These are phyloP conservation scores for Pterocles orientalis DNA, from an alignment of 2,113 vertebrate species.

Conservation along the genomic window DNA sequence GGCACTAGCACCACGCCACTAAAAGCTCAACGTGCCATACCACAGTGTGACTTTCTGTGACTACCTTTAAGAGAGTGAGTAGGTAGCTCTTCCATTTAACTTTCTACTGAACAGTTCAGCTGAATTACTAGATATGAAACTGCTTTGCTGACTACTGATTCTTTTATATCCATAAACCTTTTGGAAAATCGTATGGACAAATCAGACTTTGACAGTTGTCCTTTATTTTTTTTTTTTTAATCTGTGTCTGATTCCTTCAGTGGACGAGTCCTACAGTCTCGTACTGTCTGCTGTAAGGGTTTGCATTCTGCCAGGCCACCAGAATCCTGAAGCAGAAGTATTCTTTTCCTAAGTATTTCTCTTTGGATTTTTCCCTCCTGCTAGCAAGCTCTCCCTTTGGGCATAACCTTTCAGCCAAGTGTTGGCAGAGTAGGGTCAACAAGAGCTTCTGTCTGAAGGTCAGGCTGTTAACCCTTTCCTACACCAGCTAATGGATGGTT, in stretches of 20 bases:
- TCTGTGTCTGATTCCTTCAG: not conserved
- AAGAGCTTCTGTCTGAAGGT: constrained; percentile 18
- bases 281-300: not conserved
- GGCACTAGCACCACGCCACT: not conserved
- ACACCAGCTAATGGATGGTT: not conserved
- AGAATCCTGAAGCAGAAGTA: not conserved
- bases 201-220: too few species aligned
- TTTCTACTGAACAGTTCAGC: not conserved
- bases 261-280: not conserved
- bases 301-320: not conserved
- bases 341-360: not conserved
- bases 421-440: constrained; percentile 28
- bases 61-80: not conserved
- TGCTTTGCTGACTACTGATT: not conserved
- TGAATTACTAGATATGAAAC: not conserved
- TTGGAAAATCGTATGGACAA: too few species aligned
- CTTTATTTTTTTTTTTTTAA: not conserved
- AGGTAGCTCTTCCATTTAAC: not conserved
- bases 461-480: constrained; percentile 37
- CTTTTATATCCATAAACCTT: not conserved
- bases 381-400: not conserved
- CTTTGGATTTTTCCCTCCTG: not conserved
- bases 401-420: constrained; percentile 24
- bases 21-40: not conserved
- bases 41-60: not conserved